A percentile compares a stretch with the other conserved stretches of the same genome.
These are phyloP conservation scores for Myoxocephalus aenaeus DNA, from an alignment of 2,797 vertebrate genomes.

Conservation along the genomic window DNA sequence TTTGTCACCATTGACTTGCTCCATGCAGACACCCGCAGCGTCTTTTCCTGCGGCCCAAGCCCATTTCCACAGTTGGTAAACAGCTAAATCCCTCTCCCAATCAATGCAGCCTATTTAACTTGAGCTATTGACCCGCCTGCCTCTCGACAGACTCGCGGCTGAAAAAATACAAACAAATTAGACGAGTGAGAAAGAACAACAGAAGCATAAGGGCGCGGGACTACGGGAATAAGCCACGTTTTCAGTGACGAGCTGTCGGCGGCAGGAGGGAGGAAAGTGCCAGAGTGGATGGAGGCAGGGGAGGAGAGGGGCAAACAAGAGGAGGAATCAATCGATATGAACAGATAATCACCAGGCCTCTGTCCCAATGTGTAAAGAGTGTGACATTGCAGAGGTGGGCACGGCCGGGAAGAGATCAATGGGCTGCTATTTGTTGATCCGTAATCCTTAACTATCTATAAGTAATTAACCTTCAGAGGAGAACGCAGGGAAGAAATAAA, in stretches of 20 bases:
- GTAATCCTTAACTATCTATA: conserved; percentile 85
- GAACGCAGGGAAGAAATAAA: conserved; percentile 68
- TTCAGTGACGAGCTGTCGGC: conserved; percentile 72
- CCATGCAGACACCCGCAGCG: conserved; percentile 38
- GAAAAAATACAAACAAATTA: conserved; percentile 77
- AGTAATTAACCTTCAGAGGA: conserved; percentile 85
- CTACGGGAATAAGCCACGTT: conserved; percentile 68
- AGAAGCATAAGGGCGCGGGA: conserved; percentile 34
- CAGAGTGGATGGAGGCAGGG: conserved; percentile 21
- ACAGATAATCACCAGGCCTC: conserved; percentile 79
- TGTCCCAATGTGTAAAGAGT: conserved; percentile 73
- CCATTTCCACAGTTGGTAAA: conserved; percentile 78
- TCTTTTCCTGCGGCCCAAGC: conserved; percentile 41
- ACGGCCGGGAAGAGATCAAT: conserved; percentile 79
- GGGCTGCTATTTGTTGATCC: conserved; percentile 77
- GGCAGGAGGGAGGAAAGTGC: conserved; percentile 48
- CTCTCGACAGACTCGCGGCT: conserved; percentile 58
- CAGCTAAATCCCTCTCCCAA: conserved; percentile 75
- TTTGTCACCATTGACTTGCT: conserved; percentile 70
- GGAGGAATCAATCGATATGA: conserved; percentile 71
- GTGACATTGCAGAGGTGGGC: conserved; percentile 80
- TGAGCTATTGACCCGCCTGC: conserved; percentile 73
- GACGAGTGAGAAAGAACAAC: conserved; percentile 62
- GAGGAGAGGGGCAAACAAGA: conserved; percentile 54
- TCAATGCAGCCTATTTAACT: conserved; percentile 79